Evolutionary conservation across 2,888 invertebrate genomes (phyloP), one percentile per base, ranked within the genome.

Genomic region (Fragum fragum): DNA sequence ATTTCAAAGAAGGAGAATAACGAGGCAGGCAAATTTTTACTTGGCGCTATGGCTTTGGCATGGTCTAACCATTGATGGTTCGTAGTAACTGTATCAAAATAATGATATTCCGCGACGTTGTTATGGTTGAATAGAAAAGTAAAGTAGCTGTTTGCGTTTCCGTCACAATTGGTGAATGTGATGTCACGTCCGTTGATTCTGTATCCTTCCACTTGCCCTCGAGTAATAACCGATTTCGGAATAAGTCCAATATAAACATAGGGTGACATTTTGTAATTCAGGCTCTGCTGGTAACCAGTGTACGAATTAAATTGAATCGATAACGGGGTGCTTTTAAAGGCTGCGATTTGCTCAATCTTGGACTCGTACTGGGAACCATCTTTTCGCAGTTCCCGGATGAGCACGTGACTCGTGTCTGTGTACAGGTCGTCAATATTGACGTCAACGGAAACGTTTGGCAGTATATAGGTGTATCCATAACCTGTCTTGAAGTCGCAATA

Each of bases 381-480:
- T 23, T 39, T 63, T 52, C 81, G 70, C 0, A 79, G 39, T 32
- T 84, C 76, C 11, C 86, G 82, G 18, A 88, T 73, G 11, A 85
- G 71, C 57, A 76, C 85, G 72, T 82, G 81, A 32, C 70, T 76
- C 14, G 52, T 74, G 18, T 81, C 68, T 26, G 81, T 85, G 47
- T 76, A 80, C 11, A 88, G 77, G 47, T 88, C 83, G 14, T 70
- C 73, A 11, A 88, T 81, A 68, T 83, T 79, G 21, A 88, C 79
- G 14, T 72, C 61, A 5, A 83, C 83, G 16, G 55, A 66, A 0
- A 83, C 78, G 1, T 59, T 47, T 1, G 78, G 83, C 9, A 76
- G 76, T 16, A 88, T 59, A 61, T 81, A 88, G 9, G 88, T 85
- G 52, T 88, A 88, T 7, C 88, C 88, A 68, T 80, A 88, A 11